A percentile compares a stretch with the other conserved stretches of the same genome.
Evolutionary conservation across 2,113 vertebrate species (phyloP).

Genomic region (Osmerus eperlanus): DNA sequence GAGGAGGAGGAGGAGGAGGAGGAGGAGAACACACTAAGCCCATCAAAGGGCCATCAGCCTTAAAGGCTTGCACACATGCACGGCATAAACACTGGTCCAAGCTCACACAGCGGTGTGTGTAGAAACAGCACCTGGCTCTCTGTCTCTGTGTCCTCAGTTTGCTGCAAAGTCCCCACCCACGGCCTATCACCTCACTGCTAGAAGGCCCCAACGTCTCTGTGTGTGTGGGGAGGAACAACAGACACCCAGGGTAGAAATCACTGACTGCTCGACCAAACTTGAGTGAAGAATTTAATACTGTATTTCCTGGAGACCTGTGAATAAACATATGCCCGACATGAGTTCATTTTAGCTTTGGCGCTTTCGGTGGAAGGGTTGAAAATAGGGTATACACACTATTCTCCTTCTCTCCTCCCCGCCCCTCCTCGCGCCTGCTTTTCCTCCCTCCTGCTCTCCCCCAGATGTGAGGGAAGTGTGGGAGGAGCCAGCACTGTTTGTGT

Average conservation of each 20-base stretch:
- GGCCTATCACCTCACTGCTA: conserved; percentile 39
- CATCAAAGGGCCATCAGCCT: conserved; percentile 40
- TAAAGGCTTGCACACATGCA: conserved; percentile 5
- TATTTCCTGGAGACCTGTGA: no score
- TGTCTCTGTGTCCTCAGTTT: conserved; percentile 21
- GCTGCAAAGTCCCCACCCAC: conserved; percentile 39
- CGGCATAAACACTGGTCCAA: conserved; percentile 14
- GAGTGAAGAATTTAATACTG: no score
- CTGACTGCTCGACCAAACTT: no score
- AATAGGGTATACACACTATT: not conserved
- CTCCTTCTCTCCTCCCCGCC: not conserved
- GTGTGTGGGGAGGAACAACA: not conserved
- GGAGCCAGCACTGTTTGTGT: conserved; percentile 51
- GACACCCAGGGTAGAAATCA: no score
- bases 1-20: conserved; percentile 36
- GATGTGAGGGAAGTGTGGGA: conserved; percentile 58
- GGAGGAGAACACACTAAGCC: conserved; percentile 22
- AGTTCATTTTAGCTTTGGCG: not conserved
- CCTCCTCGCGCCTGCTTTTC: no score
- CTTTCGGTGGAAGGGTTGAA: conserved; percentile 10
- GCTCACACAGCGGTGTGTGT: conserved; percentile 41
- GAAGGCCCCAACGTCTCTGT: conserved; percentile 14
- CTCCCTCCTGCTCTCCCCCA: conserved; percentile 25
- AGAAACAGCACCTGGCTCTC: conserved; percentile 26
- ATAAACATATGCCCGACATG: not conserved